Percentiles rank a stretch among this genome's conserved stretches.
Evolutionary conservation across 1,140 invertebrate species (phyloP).

Genomic region (Rhagoletis pomonella): DNA sequence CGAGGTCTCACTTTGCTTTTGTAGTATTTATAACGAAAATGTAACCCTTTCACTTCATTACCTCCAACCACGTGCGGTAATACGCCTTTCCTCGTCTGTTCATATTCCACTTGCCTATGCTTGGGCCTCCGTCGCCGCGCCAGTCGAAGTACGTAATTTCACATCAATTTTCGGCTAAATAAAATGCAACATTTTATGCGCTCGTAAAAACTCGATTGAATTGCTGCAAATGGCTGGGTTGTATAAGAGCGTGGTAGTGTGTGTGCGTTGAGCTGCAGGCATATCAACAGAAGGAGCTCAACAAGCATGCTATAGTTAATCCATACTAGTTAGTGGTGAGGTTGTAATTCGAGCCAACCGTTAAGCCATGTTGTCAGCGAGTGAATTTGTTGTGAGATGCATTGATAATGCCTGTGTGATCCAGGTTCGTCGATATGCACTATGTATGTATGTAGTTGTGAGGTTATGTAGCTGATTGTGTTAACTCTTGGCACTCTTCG

Average conservation of each 20-base stretch:
- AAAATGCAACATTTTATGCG: slow-evolving; percentile 71
- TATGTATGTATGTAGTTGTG: not conserved
- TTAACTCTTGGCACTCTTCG: not conserved
- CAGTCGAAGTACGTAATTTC: slow-evolving; percentile 53
- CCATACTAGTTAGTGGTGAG: not conserved
- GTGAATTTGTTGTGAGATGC: slow-evolving; percentile 21
- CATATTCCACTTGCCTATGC: not conserved
- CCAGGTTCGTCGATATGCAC: not conserved
- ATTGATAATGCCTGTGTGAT: not conserved
- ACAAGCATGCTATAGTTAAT: too few relatives aligned
- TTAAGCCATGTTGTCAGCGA: slow-evolving; percentile 38
- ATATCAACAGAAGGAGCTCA: too few relatives aligned
- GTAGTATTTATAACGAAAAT: not conserved
- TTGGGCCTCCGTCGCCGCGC: not conserved
- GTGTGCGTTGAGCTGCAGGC: not conserved
- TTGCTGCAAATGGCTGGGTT: slow-evolving; percentile 25
- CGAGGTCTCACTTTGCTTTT: not conserved
- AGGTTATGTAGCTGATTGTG: slow-evolving; percentile 42
- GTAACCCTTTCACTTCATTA: slow-evolving; percentile 20
- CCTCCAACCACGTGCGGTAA: not conserved
- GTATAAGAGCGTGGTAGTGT: not conserved
- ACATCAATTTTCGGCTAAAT: slow-evolving; percentile 62
- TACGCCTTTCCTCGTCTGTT: not conserved
- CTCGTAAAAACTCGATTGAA: slow-evolving; percentile 70
- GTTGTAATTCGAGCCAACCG: not conserved